Evolutionary conservation across 2,888 invertebrate species (phyloP).

Genomic region (Coleophora deauratella): DNA sequence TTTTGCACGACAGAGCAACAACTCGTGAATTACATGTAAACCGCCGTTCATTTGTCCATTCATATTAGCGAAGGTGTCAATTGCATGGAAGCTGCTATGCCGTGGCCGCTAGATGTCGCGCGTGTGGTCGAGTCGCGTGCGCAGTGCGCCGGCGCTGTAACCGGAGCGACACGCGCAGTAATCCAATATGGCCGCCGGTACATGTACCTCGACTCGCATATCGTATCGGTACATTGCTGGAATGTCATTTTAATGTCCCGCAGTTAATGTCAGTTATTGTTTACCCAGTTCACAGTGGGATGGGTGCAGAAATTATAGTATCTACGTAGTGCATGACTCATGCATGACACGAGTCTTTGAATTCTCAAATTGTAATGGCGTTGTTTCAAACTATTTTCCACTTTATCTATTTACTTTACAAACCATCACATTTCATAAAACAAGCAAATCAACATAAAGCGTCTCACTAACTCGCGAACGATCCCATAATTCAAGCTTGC

Average conservation of each 20-base stretch:
- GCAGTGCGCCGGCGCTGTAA: constrained; percentile 40
- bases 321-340: constrained; percentile 6
- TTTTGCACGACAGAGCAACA: no score
- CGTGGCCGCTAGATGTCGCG: constrained; percentile 57
- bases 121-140: constrained; percentile 72
- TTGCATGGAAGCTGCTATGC: constrained; percentile 38
- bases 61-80: constrained; percentile 4
- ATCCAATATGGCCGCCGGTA: constrained; percentile 67
- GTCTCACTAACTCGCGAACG: constrained; percentile 7
- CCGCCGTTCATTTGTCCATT: constrained; percentile 3
- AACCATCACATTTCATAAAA: not conserved
- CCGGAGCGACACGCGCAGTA: constrained; percentile 71
- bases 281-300: constrained; percentile 55
- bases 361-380: no score
- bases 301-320: constrained; percentile 42
- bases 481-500: constrained; percentile 33
- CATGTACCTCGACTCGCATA: constrained; percentile 36
- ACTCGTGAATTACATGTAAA: no score
- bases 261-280: constrained; percentile 67
- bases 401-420: no score
- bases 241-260: constrained; percentile 68
- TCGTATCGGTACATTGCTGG: constrained; percentile 61
- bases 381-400: no score
- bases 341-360: no score
- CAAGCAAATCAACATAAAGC: constrained; percentile 4